phyloP scores from a whole-genome alignment of 2,888 invertebrate genomes.

The Meganola albula region DNA sequence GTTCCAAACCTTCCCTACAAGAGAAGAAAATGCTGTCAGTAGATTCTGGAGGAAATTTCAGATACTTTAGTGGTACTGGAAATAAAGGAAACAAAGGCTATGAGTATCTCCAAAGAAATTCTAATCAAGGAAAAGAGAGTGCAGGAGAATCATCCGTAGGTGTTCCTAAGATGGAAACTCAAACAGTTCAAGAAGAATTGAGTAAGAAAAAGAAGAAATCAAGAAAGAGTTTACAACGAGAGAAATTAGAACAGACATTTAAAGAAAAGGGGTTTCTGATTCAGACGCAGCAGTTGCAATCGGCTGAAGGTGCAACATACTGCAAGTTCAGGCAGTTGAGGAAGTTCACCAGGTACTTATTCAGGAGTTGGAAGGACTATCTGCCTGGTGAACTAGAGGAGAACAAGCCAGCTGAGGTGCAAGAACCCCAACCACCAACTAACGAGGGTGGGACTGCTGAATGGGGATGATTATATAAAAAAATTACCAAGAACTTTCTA shows the following conservation, averaged over 20 bases:
- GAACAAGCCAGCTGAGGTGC: constrained; percentile 17
- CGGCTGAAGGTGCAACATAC: constrained; percentile 95
- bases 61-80: constrained; percentile 91
- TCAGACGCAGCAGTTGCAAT: constrained; percentile 94
- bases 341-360: constrained; percentile 93
- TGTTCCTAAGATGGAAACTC: constrained; percentile 25
- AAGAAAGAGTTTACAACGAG: constrained; percentile 88
- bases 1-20: constrained; percentile 91
- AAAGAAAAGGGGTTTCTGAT: constrained; percentile 95
- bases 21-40: constrained; percentile 95
- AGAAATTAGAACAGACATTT: constrained; percentile 93
- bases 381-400: constrained; percentile 85
- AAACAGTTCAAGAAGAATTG: constrained; percentile 52
- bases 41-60: constrained; percentile 91
- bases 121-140: constrained; percentile 70
- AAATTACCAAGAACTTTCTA: no score
- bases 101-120: constrained; percentile 86
- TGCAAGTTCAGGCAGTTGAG: constrained; percentile 94
- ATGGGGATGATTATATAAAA: constrained; percentile 40
- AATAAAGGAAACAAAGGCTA: constrained; percentile 89
- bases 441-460: constrained; percentile 34
- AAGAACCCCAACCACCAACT: constrained; percentile 12
- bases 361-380: constrained; percentile 96
- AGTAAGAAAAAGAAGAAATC: constrained; percentile 84
- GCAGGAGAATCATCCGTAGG: constrained; percentile 38